phyloP scores from a whole-genome alignment of 2,888 invertebrate species.

The Buathra laborator region DNA sequence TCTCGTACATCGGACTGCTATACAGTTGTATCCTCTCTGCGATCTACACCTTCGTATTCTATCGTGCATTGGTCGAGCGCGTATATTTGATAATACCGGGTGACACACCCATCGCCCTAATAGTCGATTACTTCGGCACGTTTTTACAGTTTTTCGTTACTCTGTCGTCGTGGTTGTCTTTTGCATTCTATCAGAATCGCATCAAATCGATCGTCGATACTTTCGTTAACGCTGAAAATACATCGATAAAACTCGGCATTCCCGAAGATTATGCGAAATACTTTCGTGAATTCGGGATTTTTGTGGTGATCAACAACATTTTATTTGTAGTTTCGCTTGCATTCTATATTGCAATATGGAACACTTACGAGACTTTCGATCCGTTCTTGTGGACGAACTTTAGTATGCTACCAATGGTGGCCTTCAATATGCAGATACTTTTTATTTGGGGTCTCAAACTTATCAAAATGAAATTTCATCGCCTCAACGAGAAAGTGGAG shows the following conservation, averaged over 20 bases:
- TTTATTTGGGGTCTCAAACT: conserved; percentile 23
- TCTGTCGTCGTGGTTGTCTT: not conserved
- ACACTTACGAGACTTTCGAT: not conserved
- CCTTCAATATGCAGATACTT: conserved; percentile 9
- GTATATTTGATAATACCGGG: not conserved
- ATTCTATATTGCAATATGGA: not conserved
- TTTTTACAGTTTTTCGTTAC: not conserved
- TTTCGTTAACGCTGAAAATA: not conserved
- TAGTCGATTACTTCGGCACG: conserved; percentile 16
- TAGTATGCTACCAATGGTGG: not conserved
- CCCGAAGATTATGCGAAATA: conserved; percentile 25
- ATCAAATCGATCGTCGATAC: conserved; percentile 11
- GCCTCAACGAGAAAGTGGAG: conserved; percentile 34
- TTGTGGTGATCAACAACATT: not conserved
- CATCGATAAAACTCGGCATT: conserved; percentile 1
- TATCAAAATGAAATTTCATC: conserved; percentile 29
- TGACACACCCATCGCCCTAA: conserved; percentile 30
- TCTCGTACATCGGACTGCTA: conserved; percentile 28
- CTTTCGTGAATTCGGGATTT: not conserved
- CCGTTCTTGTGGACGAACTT: not conserved
- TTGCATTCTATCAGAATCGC: conserved; percentile 27
- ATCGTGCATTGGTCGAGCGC: not conserved
- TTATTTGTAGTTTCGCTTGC: not conserved
- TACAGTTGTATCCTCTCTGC: conserved; percentile 15
- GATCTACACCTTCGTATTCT: not conserved